Percentiles rank a stretch among this genome's conserved stretches.
Conservation (phyloP, 2,888 invertebrate genomes). For the Scaptomyza polygonia region DNA sequence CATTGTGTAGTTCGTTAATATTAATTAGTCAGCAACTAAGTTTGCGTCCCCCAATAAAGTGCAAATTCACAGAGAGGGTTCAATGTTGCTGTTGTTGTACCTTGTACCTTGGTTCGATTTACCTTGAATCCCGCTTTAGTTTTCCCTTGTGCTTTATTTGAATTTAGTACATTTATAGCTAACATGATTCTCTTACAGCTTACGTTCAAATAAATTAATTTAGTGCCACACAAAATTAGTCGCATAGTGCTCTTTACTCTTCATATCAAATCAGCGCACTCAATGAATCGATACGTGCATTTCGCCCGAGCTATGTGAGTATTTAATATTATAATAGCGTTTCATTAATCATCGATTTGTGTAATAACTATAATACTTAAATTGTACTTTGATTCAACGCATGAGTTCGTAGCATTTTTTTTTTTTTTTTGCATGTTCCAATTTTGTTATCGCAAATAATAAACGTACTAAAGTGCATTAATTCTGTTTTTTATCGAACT, state of each 20-base stretch:
- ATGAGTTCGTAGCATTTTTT: slow-evolving; percentile 1
- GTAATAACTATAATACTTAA: background rate
- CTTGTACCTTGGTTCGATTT: slow-evolving; percentile 2
- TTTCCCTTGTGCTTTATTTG: background rate
- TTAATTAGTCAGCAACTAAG: background rate
- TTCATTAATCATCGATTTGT: background rate
- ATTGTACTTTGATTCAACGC: slow-evolving; percentile 13
- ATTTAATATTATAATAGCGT: slow-evolving; percentile 4
- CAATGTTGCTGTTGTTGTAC: background rate
- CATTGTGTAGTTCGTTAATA: background rate
- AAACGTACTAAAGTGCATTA: background rate
- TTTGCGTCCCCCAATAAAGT: background rate
- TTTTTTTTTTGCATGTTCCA: slow-evolving; percentile 28
- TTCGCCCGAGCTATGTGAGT: slow-evolving; percentile 38
- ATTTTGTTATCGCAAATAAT: background rate
- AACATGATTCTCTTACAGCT: slow-evolving; percentile 62
- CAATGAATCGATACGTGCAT: slow-evolving; percentile 21
- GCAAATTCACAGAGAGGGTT: background rate
- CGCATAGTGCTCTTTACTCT: slow-evolving; percentile 1
- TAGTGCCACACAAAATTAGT: slow-evolving; percentile 27
- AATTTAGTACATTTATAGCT: slow-evolving; percentile 26
- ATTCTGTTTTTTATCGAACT: slow-evolving; percentile 6
- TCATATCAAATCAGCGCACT: slow-evolving; percentile 12
- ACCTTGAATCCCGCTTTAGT: background rate
- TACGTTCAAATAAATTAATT: no score